Evolutionary conservation across 2,888 invertebrate genomes (phyloP), one percentile per base, ranked within the genome.

Genomic region (Cordilura impudica): DNA sequence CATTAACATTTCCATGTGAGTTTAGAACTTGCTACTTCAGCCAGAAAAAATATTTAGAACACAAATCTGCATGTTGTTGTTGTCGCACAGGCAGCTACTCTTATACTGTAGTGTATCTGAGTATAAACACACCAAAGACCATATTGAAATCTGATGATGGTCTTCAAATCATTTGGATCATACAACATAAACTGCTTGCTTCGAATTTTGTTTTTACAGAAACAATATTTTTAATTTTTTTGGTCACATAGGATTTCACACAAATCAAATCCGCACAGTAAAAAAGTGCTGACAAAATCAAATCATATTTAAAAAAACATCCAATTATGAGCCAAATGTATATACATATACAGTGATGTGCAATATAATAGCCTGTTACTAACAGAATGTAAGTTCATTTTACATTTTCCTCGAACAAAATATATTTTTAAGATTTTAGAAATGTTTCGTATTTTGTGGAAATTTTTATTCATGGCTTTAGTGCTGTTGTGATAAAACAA

Each of bases 221-320:
- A n/a, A n/a, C n/a, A n/a, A n/a, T n/a, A n/a, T 54, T 21, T 26
- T 29, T 60, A n/a, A n/a, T 45, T 8, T 8, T 43, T 29, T 58
- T 26, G n/a, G 60, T 63, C 29, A 29, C 21, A 75, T 58, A 29
- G 43, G 23, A 75, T 63, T 60, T 67, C 47, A 47, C 18, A 43
- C 7, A 74, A 67, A 61, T 19, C 26, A 2, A 75, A 63, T 21
- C 16, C 21, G 12, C 63, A 47, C 12, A 51, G 47, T 21, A 49
- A 18, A 39, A 67, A 65, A 70, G 5, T 70, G 76, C 70, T 76
- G 76, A 76, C 70, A 8, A 58, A 49, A 14, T 21, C 7, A 70
- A 70, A 70, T 75, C 69, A 31, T 56, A 4, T 39, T 39, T 39
- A 56, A 39, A 56, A 75, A 69, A 75, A 69, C 63, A 66, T 70